phyloP scores from a whole-genome alignment of 2,113 vertebrate genomes.

The Pristiophorus japonicus region DNA sequence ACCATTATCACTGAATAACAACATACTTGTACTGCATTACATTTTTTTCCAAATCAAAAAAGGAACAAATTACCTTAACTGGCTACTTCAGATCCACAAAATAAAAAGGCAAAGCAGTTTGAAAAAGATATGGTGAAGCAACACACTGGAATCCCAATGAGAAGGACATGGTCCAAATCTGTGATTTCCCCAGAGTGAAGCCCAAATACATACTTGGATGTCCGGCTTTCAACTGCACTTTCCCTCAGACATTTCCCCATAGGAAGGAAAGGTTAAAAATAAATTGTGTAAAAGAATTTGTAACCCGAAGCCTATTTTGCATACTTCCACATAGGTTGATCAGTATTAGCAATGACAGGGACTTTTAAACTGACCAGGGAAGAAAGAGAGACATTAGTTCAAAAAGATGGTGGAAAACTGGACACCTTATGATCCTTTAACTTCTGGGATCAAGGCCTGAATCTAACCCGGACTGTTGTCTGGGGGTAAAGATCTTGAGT shows the following conservation, averaged over 20 bases:
- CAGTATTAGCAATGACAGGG: background rate
- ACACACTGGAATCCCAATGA: background rate
- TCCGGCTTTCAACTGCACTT: background rate
- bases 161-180: background rate
- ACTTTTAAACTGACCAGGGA: background rate
- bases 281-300: background rate
- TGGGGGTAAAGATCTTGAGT: background rate
- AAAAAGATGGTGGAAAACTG: background rate
- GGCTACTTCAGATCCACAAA: background rate
- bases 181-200: background rate
- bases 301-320: background rate
- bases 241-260: background rate
- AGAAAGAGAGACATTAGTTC: background rate
- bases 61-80: background rate
- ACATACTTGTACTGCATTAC: background rate
- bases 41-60: background rate
- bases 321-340: background rate
- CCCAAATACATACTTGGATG: background rate
- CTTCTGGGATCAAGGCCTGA: background rate
- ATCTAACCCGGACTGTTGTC: background rate
- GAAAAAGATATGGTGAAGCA: background rate
- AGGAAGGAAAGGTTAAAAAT: background rate
- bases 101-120: background rate
- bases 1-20: background rate
- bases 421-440: background rate